Evolutionary conservation across 2,888 invertebrate genomes (phyloP), one percentile per base, ranked within the genome.

Genomic region (Hirtodrosophila alboralis): DNA sequence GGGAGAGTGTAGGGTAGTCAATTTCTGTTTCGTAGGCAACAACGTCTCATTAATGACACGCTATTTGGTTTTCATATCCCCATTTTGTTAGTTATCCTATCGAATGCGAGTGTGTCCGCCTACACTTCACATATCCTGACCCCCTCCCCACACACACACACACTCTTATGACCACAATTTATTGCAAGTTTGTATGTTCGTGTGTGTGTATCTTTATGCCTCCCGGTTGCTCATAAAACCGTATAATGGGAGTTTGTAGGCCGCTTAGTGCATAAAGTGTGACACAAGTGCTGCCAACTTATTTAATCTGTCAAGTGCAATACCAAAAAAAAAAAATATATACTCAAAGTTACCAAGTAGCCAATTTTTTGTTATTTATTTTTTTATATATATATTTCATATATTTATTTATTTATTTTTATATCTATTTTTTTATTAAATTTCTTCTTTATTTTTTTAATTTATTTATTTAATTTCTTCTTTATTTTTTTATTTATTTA

Each of bases 31-130:
- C 43, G 43, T 30, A 28, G 49, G 53, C 34, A 62, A 51, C 34
- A 62, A 63, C 58, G 71, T 51, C 67, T 71, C 65, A 80, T 77
- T 80, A 76, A 63, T 74, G 54, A 58, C 76, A 77, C 74, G 74
- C 80, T 58, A 77, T 76, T 70, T 64, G 51, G 13, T 26, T 44
- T 58, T 37, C 33, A 47, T 49, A 47, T n/a, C n/a, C 31, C 23
- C 38, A 34, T 43, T 43, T 59, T 23, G 23, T 41, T 48, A 31
- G 40, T 31, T 45, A 10, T 5, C 9, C 33, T 34, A 40, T 16
- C 41, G 47, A 23, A 34, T 41, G 28, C 34, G 8, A 31, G 28
- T 26, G 28, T 26, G 36, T 56, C 21, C 40, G 18, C 18, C 18
- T 8, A n/a, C 27, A 10, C 28, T 27, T 18, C 41, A 28, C 26